Evolutionary conservation across 2,888 invertebrate species (phyloP).

Genomic region (Imbricaverruca yamaguchii): DNA sequence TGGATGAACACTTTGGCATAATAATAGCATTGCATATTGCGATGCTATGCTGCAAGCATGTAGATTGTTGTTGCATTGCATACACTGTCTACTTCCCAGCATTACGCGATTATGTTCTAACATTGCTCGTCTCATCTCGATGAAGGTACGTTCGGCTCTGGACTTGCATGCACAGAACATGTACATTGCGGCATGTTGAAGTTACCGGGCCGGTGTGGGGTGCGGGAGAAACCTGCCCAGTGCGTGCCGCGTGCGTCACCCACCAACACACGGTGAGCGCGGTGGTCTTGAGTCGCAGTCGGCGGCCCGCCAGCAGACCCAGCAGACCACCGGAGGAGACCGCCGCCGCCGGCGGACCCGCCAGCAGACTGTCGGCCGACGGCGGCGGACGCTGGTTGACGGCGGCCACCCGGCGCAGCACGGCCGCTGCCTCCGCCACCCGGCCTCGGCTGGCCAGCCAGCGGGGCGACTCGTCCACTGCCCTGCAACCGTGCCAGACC

Average conservation of each 20-base stretch:
- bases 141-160: too few species aligned
- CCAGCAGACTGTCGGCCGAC: conserved; percentile 11
- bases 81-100: too few species aligned
- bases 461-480: conserved; percentile 32
- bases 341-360: conserved; percentile 18
- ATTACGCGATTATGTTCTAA: too few species aligned
- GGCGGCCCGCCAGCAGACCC: conserved; percentile 21
- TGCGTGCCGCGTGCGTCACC: background rate
- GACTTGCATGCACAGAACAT: too few species aligned
- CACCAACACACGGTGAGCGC: conserved; percentile 26
- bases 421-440: conserved; percentile 25
- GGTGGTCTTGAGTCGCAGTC: conserved; percentile 25
- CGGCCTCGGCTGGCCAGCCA: conserved; percentile 30
- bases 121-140: too few species aligned
- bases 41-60: too few species aligned
- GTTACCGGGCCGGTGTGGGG: too few species aligned
- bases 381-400: conserved; percentile 25
- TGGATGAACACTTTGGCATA: too few species aligned
- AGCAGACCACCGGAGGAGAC: conserved; percentile 20
- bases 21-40: too few species aligned
- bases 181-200: too few species aligned
- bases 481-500: conserved; percentile 23
- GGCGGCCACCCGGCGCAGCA: conserved; percentile 28
- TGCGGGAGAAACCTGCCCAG: too few species aligned
- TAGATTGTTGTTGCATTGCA: too few species aligned